Evolutionary conservation across 2,888 invertebrate genomes (phyloP).

Genomic region (Epistrophe grossulariae): DNA sequence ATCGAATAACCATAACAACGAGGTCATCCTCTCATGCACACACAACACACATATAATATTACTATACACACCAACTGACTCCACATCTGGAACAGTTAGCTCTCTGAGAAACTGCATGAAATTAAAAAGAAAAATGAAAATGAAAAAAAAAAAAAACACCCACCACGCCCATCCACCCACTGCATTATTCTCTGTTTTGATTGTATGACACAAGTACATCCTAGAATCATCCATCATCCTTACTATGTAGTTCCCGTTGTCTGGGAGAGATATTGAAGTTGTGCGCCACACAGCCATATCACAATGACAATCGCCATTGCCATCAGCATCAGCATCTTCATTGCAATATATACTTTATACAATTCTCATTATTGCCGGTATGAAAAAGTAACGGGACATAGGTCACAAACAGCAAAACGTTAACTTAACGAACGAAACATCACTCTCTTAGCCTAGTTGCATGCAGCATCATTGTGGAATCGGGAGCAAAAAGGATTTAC

Average conservation of each 20-base stretch:
- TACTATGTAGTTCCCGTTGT: constrained; percentile 29
- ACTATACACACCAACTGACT: constrained; percentile 6
- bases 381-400: constrained; percentile 42
- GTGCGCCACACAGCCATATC: constrained; percentile 13
- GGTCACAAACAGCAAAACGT: constrained; percentile 46
- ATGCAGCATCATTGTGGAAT: neutral
- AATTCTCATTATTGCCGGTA: constrained; percentile 58
- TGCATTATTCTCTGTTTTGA: constrained; percentile 58
- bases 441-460: constrained; percentile 43
- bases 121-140: neutral
- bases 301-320: constrained; percentile 12
- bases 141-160: neutral
- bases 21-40: constrained; percentile 59
- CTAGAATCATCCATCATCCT: constrained; percentile 59
- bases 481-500: constrained; percentile 12
- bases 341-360: constrained; percentile 36
- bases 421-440: constrained; percentile 63
- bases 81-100: constrained; percentile 54
- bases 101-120: constrained; percentile 48
- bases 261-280: constrained; percentile 50
- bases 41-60: constrained; percentile 13
- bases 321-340: constrained; percentile 37
- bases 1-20: constrained; percentile 71
- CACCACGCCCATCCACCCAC: constrained; percentile 11
- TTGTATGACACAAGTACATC: constrained; percentile 59